phyloP scores from a whole-genome alignment of 1,140 invertebrate genomes.

The Capitella teleta region DNA sequence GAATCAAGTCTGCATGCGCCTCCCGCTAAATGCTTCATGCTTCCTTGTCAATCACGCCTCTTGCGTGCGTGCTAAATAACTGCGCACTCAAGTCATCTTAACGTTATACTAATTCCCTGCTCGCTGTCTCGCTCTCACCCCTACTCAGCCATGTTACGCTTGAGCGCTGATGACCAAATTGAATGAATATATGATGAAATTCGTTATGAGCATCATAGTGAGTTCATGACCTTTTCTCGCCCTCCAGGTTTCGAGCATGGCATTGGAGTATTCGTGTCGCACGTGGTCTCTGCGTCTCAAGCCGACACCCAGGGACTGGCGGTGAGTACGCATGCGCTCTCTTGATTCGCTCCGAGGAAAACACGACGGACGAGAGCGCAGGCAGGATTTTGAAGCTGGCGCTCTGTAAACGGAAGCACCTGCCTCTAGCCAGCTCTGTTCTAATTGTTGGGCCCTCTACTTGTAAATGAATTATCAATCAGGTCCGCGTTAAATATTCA shows the following conservation, averaged over 20 bases:
- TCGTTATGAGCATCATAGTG: not conserved
- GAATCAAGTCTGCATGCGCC: no score
- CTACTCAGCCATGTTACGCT: not conserved
- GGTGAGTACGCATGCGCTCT: slow-evolving; percentile 58
- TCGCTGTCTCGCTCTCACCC: not conserved
- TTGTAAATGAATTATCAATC: not conserved
- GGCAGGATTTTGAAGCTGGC: not conserved
- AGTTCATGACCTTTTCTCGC: no score
- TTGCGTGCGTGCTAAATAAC: no score
- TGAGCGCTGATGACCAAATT: not conserved
- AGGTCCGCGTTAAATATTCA: not conserved
- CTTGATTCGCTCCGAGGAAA: no score
- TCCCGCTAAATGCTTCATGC: no score
- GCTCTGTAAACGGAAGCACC: not conserved
- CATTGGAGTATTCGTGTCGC: slow-evolving; percentile 82
- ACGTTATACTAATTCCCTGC: not conserved
- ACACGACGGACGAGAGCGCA: no score
- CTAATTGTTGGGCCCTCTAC: not conserved
- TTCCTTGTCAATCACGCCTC: no score
- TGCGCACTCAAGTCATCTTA: no score
- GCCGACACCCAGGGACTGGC: slow-evolving; percentile 70
- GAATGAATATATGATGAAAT: not conserved
- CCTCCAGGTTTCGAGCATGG: slow-evolving; percentile 69
- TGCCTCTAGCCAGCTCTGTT: not conserved
- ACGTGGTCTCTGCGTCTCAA: slow-evolving; percentile 72